Evolutionary conservation across 2,888 invertebrate species (phyloP), one percentile per base, ranked within the genome.

Genomic region (Drosophila seclusa): DNA sequence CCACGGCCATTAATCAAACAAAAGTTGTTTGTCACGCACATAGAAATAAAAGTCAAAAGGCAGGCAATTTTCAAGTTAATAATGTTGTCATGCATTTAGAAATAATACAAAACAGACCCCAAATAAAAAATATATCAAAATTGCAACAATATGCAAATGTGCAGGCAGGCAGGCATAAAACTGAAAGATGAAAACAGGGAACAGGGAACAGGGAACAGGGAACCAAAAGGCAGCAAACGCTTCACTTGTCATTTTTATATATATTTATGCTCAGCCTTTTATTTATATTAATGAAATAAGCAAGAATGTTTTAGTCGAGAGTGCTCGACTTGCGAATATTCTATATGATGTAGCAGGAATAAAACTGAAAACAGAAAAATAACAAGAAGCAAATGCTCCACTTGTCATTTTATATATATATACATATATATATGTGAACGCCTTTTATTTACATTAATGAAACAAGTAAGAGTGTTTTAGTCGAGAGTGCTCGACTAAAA

Each of bases 21-120:
- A 74, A 69, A 24, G 21, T 8, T 45, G 45, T 45, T 45, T 45
- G 45, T 61, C 42, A 62, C 69, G 58, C 73, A 60, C 58, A 63
- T 58, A 21, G 61, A 55, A 63, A 62, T 54, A 32, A 58, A 53
- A 53, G 27, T 66, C 54, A 38, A 29, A 2, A 59, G 48, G 8
- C 61, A 36, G 67, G 36, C 58, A 78, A 68, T 61, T 72, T 86
- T 86, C 86, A 57, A 74, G 63, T 66, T 89, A 89, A 85, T 89
- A 87, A 84, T 87, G 75, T 81, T 89, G 87, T 87, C 82, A 80
- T 70, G 77, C 68, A 49, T 73, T 68, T 84, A 73, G 75, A 67
- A 80, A 55, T 57, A 53, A 38, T 13, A 55, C 18, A 36, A 24
- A 53, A 36, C 50, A 62, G 29, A 54, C 58, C 58, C 21, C 29